Evolutionary conservation across 2,797 vertebrate species (phyloP).

Genomic region (Sus cebifrons): DNA sequence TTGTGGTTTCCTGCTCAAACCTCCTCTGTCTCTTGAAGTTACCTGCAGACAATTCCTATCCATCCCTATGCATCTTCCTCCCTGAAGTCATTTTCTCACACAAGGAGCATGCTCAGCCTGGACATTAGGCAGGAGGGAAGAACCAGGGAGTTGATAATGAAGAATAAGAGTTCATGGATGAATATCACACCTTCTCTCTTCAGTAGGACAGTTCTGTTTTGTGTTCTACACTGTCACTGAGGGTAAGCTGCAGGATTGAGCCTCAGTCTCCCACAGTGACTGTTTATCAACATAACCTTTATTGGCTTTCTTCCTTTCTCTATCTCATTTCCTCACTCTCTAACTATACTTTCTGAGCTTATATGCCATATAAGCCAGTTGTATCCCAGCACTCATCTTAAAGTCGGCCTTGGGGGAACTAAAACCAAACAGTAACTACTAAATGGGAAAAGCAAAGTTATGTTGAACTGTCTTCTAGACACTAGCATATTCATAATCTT

Average conservation of each 20-base stretch:
- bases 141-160: background rate
- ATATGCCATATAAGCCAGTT: background rate
- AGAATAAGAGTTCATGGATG: background rate
- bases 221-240: background rate
- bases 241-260: background rate
- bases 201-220: background rate
- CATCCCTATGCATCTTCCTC: background rate
- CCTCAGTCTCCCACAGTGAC: background rate
- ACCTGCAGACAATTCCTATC: background rate
- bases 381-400: background rate
- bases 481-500: background rate
- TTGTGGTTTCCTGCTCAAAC: background rate
- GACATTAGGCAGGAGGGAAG: background rate
- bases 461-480: background rate
- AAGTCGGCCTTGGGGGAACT: background rate
- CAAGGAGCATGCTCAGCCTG: background rate
- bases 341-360: background rate
- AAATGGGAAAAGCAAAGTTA: background rate
- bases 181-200: background rate
- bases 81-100: background rate
- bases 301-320: background rate
- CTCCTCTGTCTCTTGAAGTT: background rate
- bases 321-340: background rate
- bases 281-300: background rate
- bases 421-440: background rate